A percentile compares a stretch with the other conserved stretches of the same genome.
Conservation (phyloP, 2,797 vertebrate species). For the Scomberomorus guttatus region DNA sequence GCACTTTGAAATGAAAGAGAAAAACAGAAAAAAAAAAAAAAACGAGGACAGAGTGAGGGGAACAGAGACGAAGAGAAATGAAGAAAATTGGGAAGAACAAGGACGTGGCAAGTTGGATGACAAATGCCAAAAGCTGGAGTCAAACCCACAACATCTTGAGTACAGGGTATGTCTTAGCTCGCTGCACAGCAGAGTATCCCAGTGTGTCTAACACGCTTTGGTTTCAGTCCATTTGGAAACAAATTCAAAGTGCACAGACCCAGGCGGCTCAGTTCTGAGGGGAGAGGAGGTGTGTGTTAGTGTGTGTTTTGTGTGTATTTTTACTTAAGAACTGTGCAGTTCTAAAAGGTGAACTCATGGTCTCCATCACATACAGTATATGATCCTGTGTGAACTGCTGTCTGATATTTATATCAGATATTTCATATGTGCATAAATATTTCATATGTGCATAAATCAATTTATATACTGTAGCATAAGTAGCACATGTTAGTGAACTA, state of each 20-base stretch:
- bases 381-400: conserved; percentile 1
- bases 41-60: conserved; percentile 34
- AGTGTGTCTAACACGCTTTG: conserved; percentile 78
- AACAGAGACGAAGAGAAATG: conserved; percentile 32
- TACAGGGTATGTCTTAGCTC: conserved; percentile 32
- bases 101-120: conserved; percentile 71
- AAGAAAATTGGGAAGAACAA: conserved; percentile 35
- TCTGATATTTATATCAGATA: not conserved
- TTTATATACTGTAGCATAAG: not conserved
- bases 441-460: not conserved
- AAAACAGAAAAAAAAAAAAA: conserved; percentile 9
- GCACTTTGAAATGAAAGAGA: conserved; percentile 63
- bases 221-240: conserved; percentile 68
- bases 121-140: conserved; percentile 61
- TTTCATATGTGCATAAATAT: conserved; percentile 1
- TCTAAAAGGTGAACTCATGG: not conserved
- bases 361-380: not conserved
- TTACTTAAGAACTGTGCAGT: not conserved
- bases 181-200: conserved; percentile 51
- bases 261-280: conserved; percentile 40
- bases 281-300: conserved; percentile 19
- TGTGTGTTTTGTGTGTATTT: conserved; percentile 14
- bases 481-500: not conserved
- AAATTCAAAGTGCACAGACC: conserved; percentile 63
- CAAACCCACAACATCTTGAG: conserved; percentile 57